Evolutionary conservation across 2,888 invertebrate genomes (phyloP), one percentile per base, ranked within the genome.

Genomic region (Synergus gifuensis): DNA sequence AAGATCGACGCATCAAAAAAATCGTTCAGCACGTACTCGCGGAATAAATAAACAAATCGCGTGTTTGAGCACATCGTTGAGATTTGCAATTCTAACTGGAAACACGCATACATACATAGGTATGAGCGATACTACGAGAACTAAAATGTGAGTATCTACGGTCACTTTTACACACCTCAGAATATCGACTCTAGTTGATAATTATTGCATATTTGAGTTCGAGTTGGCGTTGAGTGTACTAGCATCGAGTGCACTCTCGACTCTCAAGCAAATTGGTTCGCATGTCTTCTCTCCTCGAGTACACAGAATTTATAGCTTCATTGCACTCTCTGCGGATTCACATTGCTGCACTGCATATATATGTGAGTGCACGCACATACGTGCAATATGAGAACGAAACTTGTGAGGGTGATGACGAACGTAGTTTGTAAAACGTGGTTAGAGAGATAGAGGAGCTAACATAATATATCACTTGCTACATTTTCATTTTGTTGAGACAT

Each of bases 231-330:
- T 58, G 66, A 82, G 78, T 46, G 28, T 63, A 58, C 78, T 81
- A 78, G 81, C 81, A 78, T 67, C 78, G 80, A 58, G 76, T 80
- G 78, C 69, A 84, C 83, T 82, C 82, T 83, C 83, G 85, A 86
- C 86, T 88, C 86, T 83, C 86, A 83, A 84, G 87, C 86, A 89
- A 90, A 90, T 90, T 89, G 90, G 88, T 83, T 91, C 87, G 89
- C 89, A 89, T 88, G 89, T 89, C 88, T 89, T 90, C 88, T 81
- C 86, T 85, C 84, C 80, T 69, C 81, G 82, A 84, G 81, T 80
- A 83, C 80, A 80, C 78, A 83, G 88, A 87, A 91, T 91, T 91
- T 91, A 91, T 91, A 88, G 90, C 91, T 91, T 91, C 90, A 91
- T 91, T 89, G 89, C 87, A 84, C 85, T 83, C 83, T 64, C 62